These are phyloP conservation scores for Onychomys torridus DNA, from an alignment of 2,797 vertebrate genomes.

Conservation along the genomic window DNA sequence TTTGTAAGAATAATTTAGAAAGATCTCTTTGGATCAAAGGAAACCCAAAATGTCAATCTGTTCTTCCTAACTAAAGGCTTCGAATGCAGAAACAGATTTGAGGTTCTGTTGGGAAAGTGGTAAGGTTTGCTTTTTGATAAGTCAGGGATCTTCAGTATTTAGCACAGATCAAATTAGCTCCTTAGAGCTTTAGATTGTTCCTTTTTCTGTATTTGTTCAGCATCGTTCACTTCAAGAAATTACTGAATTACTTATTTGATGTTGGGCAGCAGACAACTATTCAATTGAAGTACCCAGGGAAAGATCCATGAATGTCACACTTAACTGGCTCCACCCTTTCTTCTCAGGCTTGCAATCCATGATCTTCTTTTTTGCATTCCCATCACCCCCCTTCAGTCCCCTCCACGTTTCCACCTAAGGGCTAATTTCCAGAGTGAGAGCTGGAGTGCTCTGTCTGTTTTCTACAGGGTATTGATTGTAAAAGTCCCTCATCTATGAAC, in stretches of 20 bases:
- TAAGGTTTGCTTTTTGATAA: neutral
- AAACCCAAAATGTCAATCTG: constrained; percentile 35
- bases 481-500: constrained; percentile 26
- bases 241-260: constrained; percentile 7
- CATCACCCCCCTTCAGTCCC: neutral
- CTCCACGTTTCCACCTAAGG: neutral
- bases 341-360: neutral
- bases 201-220: neutral
- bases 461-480: neutral
- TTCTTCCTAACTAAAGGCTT: constrained; percentile 31
- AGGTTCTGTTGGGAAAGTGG: neutral
- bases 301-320: neutral
- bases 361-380: neutral
- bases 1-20: neutral
- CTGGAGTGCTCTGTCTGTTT: neutral
- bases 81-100: constrained; percentile 34
- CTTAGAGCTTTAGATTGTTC: neutral
- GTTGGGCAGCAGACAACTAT: neutral
- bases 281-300: neutral
- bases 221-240: constrained; percentile 8
- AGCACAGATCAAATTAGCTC: neutral
- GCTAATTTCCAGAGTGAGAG: constrained; percentile 21
- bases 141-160: neutral
- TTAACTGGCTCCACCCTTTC: rapidly evolving
- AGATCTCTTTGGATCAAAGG: neutral